Base-by-base conservation (phyloP, 2,888 invertebrate species). In the Cacoxenus indagator region DNA sequence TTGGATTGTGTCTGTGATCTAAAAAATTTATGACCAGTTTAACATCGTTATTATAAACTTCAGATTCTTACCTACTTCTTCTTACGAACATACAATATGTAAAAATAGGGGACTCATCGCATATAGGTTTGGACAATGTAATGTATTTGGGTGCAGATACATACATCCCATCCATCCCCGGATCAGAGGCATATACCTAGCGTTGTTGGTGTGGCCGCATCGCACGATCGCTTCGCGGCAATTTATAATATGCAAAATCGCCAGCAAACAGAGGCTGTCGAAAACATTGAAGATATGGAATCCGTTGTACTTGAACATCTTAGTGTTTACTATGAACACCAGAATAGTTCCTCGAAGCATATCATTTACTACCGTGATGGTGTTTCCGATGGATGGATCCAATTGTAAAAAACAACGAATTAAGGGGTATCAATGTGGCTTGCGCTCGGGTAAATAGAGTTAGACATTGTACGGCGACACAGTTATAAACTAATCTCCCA, bases 121-220 rank as follows among this genome's bases (percentile, higher is more conserved):
- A 72, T 19, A 67, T 73, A 0, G 51, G 14, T 14, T 54, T 85
- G 0, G 31, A 77, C 19, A 83, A 84, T 66, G 78, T 84, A 0
- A 91, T 92, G 91, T 90, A 93, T 17, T 90, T 96, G 46, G 97
- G 97, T 0, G 96, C 96, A 6, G 97, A n/a, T n/a, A n/a, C n/a
- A 97, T 88, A 97, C 97, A 5, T 96, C 97, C 0, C 97, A 97
- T 89, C 96, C 97, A 0, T 92, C 95, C 1, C 95, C 95, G 0
- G 94, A 94, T 70, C 91, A 93, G 71, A 76, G 75, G 0, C 71
- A 79, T 2, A 84, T 88, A 81, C 91, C 73, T 0, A 93, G 93
- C 83, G 92, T 93, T 37, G 93, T 93, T 0, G 93, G 93, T 0
- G 94, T 95, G 1, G 93, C 93, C 0, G 94, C 95, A 0, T 94